These are phyloP conservation scores for Diplodus sargus DNA, from an alignment of 2,797 vertebrate genomes.

Conservation along the genomic window DNA sequence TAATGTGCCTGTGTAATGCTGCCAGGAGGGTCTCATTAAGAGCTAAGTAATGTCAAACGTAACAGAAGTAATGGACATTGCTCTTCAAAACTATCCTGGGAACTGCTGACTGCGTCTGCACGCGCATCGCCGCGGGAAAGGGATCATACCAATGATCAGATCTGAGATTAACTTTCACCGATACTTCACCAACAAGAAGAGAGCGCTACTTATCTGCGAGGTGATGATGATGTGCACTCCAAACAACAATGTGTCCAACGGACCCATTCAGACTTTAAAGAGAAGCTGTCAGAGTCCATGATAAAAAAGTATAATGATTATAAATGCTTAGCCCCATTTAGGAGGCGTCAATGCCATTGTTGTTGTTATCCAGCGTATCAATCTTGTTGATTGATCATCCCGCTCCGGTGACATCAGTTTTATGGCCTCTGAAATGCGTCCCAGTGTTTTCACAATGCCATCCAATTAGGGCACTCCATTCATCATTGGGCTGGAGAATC, in stretches of 20 bases:
- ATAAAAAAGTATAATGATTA: conserved; percentile 84
- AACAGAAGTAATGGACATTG: conserved; percentile 31
- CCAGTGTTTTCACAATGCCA: conserved; percentile 88
- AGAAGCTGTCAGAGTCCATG: conserved; percentile 80
- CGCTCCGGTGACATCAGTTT: conserved; percentile 83
- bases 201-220: conserved; percentile 66
- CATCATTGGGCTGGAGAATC: conserved; percentile 85
- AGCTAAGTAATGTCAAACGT: conserved; percentile 58
- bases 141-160: conserved; percentile 16
- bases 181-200: conserved; percentile 35
- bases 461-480: conserved; percentile 88
- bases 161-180: conserved; percentile 14
- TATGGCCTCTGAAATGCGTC: conserved; percentile 85
- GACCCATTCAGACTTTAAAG: conserved; percentile 79
- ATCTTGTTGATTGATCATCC: conserved; percentile 88
- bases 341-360: conserved; percentile 82
- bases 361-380: conserved; percentile 83
- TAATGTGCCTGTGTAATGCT: conserved; percentile 55
- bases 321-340: conserved; percentile 83
- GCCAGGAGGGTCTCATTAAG: conserved; percentile 50
- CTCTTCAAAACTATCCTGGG: neutral
- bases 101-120: conserved; percentile 24
- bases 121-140: conserved; percentile 5
- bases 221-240: conserved; percentile 72
- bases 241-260: conserved; percentile 78